Evolutionary conservation across 2,888 invertebrate species (phyloP).

Genomic region (Sphecodes monilicornis): DNA sequence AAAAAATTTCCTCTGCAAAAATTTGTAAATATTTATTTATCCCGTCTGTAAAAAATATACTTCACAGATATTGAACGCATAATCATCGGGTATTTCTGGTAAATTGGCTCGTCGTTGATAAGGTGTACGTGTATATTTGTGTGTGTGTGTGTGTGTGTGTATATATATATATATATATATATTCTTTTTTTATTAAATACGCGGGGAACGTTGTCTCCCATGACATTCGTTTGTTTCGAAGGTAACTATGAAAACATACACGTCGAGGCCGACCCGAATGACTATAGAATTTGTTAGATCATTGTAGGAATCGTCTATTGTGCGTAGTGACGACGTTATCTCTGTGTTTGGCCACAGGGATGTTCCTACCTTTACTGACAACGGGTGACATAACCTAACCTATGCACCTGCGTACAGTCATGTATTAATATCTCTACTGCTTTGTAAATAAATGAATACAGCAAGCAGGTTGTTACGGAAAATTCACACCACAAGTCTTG

Average conservation of each 20-base stretch:
- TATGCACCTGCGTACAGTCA: conserved; percentile 48
- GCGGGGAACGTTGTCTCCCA: not conserved
- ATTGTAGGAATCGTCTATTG: conserved; percentile 31
- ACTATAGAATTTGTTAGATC: conserved; percentile 31
- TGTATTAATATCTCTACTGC: conserved; percentile 55
- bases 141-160: too few relatives aligned
- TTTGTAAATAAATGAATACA: conserved; percentile 79
- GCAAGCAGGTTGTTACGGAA: conserved; percentile 75
- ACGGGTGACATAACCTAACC: conserved; percentile 62
- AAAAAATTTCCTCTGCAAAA: not conserved
- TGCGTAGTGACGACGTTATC: conserved; percentile 28
- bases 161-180: not conserved
- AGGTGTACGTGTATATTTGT: not conserved
- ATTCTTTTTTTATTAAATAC: not conserved
- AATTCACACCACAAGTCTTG: conserved; percentile 73
- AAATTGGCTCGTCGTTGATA: not conserved
- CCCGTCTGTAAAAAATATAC: not conserved
- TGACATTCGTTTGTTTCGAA: conserved; percentile 4
- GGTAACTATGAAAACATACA: conserved; percentile 9
- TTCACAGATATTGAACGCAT: not conserved
- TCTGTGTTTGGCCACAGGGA: conserved; percentile 15
- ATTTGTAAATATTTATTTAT: not conserved
- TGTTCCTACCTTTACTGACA: conserved; percentile 40
- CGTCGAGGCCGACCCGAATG: conserved; percentile 11
- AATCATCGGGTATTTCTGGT: not conserved